A percentile compares a stretch with the other conserved stretches of the same genome.
Evolutionary conservation across 2,113 vertebrate species (phyloP).

Genomic region (Barnardius zonarius): DNA sequence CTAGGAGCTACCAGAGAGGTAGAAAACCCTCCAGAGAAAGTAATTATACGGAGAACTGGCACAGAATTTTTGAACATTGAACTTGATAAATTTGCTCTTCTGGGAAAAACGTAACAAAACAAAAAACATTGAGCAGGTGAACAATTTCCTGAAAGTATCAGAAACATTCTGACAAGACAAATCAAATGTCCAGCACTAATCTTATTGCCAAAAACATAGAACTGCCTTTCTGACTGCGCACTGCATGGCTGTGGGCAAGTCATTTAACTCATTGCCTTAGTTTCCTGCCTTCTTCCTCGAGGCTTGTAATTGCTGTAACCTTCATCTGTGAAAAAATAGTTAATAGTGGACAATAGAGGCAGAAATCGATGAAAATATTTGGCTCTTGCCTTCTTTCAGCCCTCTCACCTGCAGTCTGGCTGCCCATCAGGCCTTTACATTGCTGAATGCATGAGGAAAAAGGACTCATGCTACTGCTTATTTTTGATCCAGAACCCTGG

Average conservation of each 20-base stretch:
- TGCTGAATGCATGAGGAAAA: neutral
- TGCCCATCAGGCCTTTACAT: neutral
- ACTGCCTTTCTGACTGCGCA: neutral
- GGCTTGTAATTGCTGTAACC: neutral
- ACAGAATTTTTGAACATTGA: neutral
- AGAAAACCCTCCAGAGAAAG: neutral
- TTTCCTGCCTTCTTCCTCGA: neutral
- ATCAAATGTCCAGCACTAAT: neutral
- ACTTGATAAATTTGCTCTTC: neutral
- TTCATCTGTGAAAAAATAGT: neutral
- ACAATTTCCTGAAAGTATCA: neutral
- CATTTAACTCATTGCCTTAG: neutral
- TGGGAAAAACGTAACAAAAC: neutral
- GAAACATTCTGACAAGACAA: conserved; percentile 11
- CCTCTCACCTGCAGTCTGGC: neutral
- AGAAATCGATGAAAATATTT: neutral
- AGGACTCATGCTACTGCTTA: neutral
- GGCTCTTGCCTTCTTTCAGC: neutral
- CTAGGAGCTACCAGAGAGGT: neutral
- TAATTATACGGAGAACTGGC: neutral
- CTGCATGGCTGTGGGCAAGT: neutral
- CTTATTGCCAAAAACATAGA: neutral
- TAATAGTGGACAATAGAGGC: neutral
- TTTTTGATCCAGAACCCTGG: neutral
- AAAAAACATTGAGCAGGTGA: neutral